Conservation (phyloP, 2,797 vertebrate species). For the Hypotaenidia okinawae region DNA sequence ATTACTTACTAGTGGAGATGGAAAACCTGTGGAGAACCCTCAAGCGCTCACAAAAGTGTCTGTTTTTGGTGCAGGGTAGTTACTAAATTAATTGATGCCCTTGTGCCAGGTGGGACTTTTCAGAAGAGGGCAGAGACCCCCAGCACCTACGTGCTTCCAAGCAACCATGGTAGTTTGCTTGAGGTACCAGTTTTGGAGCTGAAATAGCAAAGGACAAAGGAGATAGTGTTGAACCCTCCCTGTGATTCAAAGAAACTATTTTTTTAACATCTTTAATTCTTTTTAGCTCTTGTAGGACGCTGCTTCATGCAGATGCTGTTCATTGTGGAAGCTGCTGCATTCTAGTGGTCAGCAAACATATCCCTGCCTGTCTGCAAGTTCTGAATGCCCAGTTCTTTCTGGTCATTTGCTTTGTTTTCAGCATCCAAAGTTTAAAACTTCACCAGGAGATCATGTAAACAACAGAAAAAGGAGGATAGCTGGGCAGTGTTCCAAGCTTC, state of each 20-base stretch:
- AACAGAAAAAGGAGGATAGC: background rate
- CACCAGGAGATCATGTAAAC: background rate
- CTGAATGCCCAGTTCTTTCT: background rate
- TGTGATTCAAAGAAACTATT: background rate
- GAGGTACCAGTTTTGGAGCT: background rate
- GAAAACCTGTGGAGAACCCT: background rate
- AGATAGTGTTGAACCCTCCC: background rate
- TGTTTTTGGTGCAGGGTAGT: too few relatives aligned
- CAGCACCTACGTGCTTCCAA: accelerated
- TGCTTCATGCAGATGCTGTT: background rate
- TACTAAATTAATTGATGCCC: too few relatives aligned
- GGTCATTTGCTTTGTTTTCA: background rate
- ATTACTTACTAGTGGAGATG: background rate
- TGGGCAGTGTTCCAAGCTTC: background rate
- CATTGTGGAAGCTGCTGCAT: background rate
- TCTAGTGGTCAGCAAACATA: background rate
- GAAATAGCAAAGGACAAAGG: background rate
- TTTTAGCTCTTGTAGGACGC: background rate
- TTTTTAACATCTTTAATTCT: background rate
- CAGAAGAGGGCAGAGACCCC: background rate
- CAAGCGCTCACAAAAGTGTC: background rate
- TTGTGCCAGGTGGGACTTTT: background rate
- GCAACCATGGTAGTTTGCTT: background rate
- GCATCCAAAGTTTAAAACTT: background rate
- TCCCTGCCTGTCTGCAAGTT: background rate